phyloP scores from a whole-genome alignment of 1,140 invertebrate species.

The Saxidomus purpurata region DNA sequence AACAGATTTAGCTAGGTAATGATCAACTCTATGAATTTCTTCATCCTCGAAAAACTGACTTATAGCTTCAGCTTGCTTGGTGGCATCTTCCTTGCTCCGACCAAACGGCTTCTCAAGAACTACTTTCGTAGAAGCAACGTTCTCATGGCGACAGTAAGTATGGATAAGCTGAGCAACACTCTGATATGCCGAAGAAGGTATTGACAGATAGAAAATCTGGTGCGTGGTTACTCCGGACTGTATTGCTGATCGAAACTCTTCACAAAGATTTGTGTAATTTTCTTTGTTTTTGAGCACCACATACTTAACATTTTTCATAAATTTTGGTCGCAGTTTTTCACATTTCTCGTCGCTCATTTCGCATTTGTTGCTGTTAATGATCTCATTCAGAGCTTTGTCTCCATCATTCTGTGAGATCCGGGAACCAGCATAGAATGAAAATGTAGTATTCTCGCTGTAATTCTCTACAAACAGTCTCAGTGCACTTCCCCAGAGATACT shows the following conservation, averaged over 20 bases:
- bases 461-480: constrained; percentile 77
- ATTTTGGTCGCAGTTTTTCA: constrained; percentile 64
- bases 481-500: constrained; percentile 83
- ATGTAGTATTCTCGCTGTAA: constrained; percentile 70
- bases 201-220: constrained; percentile 82
- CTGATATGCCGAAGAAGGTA: constrained; percentile 81
- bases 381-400: constrained; percentile 64
- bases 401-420: constrained; percentile 67
- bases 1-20: constrained; percentile 85
- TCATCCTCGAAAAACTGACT: constrained; percentile 78
- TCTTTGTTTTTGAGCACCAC: constrained; percentile 68
- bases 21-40: constrained; percentile 85
- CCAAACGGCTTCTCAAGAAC: constrained; percentile 86
- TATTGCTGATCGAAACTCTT: neutral
- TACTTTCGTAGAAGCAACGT: constrained; percentile 72
- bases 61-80: constrained; percentile 75
- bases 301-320: constrained; percentile 73
- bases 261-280: constrained; percentile 66
- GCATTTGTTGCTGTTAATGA: constrained; percentile 70
- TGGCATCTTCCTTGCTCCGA: constrained; percentile 75
- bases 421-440: constrained; percentile 77
- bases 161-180: constrained; percentile 74
- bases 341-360: constrained; percentile 65
- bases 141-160: constrained; percentile 73
- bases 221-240: neutral